These are phyloP conservation scores for Melanaphis sacchari DNA, from an alignment of 1,140 invertebrate species.

Conservation along the genomic window DNA sequence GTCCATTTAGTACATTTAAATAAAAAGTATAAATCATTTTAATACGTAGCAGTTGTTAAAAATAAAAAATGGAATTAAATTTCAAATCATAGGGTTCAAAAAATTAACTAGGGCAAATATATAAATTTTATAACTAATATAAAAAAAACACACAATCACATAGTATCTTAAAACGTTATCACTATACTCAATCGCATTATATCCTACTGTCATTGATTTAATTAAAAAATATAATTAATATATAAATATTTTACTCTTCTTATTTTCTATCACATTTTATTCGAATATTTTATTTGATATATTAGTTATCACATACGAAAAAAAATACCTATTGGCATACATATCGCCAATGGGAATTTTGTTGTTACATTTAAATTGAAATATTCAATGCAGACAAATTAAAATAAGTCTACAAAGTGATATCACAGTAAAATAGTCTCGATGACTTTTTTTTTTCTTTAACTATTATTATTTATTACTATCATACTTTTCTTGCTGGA, in stretches of 20 bases:
- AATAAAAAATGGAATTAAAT: neutral
- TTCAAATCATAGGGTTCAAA: neutral
- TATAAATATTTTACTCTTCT: neutral
- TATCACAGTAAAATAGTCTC: constrained; percentile 32
- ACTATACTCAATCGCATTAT: neutral
- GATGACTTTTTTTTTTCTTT: neutral
- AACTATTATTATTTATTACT: neutral
- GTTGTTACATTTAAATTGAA: neutral
- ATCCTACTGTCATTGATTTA: neutral
- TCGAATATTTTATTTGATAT: neutral
- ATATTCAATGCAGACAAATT: neutral
- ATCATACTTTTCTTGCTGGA: neutral
- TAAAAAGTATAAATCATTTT: neutral
- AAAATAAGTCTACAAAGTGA: neutral
- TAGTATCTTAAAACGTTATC: constrained; percentile 7
- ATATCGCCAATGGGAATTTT: neutral
- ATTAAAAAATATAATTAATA: constrained; percentile 31
- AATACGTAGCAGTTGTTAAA: neutral
- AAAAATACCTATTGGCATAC: neutral
- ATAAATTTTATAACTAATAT: neutral
- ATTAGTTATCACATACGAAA: neutral
- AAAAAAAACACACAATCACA: neutral
- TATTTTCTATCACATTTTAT: constrained; percentile 20
- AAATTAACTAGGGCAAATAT: neutral
- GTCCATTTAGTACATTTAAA: neutral